phyloP scores from a whole-genome alignment of 92 coral and sea anemone genomes.

The Heliopora coerulea region DNA sequence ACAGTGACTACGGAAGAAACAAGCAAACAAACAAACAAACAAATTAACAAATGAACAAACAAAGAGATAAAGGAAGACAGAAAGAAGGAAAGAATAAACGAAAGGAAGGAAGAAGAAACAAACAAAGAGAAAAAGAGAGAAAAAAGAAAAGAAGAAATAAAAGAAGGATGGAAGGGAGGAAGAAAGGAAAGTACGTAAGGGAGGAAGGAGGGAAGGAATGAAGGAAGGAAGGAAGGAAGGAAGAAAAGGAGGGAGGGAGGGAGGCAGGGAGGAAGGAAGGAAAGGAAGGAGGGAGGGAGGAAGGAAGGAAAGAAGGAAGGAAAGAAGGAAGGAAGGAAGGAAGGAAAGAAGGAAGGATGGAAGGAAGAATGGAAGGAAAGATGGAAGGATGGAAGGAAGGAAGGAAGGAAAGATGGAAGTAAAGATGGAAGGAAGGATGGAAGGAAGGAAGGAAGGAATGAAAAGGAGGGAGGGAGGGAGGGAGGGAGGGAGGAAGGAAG shows the following conservation, averaged over 20 bases:
- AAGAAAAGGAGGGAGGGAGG: not conserved
- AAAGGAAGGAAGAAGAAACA: not conserved
- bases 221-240: not conserved
- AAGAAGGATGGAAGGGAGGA: not conserved
- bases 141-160: not conserved
- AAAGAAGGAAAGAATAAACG: no score
- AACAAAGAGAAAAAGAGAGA: not conserved
- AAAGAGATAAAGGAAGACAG: no score
- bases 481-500: not conserved
- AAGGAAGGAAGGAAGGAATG: no score
- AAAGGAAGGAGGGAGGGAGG: not conserved
- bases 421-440: no score
- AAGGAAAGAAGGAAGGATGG: not conserved
- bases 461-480: not conserved
- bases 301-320: not conserved
- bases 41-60: no score
- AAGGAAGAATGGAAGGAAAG: no score
- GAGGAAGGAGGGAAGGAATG: no score
- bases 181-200: no score
- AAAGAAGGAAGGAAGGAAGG: not conserved
- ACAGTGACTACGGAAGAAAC: not conserved
- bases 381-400: not conserved
- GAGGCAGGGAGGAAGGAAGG: not conserved
- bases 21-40: no score
- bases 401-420: not conserved